phyloP scores from a whole-genome alignment of 1,140 invertebrate genomes.

The Papilio xuthus region DNA sequence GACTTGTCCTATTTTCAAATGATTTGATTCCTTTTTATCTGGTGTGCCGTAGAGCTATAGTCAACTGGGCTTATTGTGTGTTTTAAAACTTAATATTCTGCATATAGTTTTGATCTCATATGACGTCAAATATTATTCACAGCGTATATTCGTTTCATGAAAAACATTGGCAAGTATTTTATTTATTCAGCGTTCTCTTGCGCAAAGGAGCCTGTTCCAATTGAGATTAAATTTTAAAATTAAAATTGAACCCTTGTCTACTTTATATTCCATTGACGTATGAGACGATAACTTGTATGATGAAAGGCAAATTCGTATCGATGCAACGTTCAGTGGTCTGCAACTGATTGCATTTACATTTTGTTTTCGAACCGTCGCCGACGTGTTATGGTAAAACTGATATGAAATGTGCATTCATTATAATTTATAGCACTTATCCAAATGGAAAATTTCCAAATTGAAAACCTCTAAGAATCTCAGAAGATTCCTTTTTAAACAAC shows the following conservation, averaged over 20 bases:
- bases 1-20: neutral
- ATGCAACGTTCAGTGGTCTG: neutral
- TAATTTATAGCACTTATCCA: neutral
- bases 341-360: constrained; percentile 30
- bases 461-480: neutral
- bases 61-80: neutral
- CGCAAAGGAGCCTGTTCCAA: neutral
- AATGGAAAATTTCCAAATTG: neutral
- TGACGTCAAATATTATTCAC: too few species aligned
- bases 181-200: neutral
- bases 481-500: neutral
- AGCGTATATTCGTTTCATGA: too few species aligned
- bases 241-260: constrained; percentile 3
- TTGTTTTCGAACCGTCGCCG: neutral
- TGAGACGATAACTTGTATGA: neutral
- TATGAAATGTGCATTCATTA: neutral
- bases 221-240: constrained; percentile 2
- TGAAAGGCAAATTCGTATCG: constrained; percentile 26
- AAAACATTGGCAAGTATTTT: neutral
- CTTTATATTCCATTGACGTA: neutral
- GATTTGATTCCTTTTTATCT: neutral
- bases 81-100: neutral
- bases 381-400: constrained; percentile 1
- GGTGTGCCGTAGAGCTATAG: neutral
- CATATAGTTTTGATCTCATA: neutral